phyloP scores from a whole-genome alignment of 2,888 invertebrate genomes.

The Plebejus anna region DNA sequence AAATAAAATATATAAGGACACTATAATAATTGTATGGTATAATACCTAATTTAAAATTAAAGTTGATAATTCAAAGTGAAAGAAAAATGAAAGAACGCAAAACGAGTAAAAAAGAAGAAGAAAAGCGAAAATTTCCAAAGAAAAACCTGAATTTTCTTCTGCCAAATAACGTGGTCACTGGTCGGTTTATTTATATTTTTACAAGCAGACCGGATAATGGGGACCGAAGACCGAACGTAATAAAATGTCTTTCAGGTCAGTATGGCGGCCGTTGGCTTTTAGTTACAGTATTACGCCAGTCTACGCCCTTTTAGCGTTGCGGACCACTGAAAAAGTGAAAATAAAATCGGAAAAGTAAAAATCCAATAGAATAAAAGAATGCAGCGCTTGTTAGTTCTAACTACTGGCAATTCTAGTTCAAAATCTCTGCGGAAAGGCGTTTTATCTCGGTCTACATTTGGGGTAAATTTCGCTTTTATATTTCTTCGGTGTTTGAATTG shows the following conservation, averaged over 20 bases:
- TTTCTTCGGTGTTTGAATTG: background rate
- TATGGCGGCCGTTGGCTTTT: background rate
- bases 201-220: background rate
- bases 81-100: too few species aligned
- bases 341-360: conserved; percentile 10
- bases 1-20: too few species aligned
- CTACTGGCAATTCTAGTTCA: conserved; percentile 8
- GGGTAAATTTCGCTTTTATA: background rate
- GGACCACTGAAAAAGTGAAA: background rate
- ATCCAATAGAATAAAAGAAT: conserved; percentile 16
- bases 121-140: too few species aligned
- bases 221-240: background rate
- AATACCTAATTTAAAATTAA: too few species aligned
- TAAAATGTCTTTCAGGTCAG: conserved; percentile 18
- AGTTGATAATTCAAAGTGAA: too few species aligned
- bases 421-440: background rate
- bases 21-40: too few species aligned
- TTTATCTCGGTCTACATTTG: background rate
- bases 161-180: background rate
- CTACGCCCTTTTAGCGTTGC: conserved; percentile 12
- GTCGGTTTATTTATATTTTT: background rate
- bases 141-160: background rate
- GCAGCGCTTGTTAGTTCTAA: conserved; percentile 17
- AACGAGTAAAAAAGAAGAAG: too few species aligned
- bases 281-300: background rate